Evolutionary conservation across 2,113 vertebrate genomes (phyloP).

Genomic region (Beaufortia kweichowensis): DNA sequence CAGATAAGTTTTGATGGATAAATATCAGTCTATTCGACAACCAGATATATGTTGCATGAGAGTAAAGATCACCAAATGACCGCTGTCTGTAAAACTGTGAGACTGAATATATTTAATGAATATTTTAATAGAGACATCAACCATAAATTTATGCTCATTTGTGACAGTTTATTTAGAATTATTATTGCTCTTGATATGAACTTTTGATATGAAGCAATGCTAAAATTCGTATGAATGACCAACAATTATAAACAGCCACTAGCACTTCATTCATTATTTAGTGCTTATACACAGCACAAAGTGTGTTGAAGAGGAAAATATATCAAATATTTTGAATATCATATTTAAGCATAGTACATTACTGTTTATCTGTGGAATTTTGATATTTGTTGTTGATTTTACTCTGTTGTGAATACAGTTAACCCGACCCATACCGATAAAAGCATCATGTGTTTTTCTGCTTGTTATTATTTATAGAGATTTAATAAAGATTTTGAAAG

Average conservation of each 20-base stretch:
- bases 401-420: not conserved
- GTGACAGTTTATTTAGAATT: not conserved
- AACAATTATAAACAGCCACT: not conserved
- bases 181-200: not conserved
- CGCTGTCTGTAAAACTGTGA: conserved; percentile 3
- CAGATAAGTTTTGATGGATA: conserved; percentile 41
- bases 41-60: conserved; percentile 1
- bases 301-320: not conserved
- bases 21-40: conserved; percentile 36
- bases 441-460: not conserved
- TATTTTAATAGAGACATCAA: not conserved
- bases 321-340: not conserved
- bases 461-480: conserved; percentile 6
- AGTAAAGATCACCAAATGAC: conserved; percentile 2
- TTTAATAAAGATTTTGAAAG: not conserved
- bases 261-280: not conserved
- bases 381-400: not conserved
- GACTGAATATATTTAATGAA: not conserved
- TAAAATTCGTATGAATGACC: not conserved
- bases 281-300: not conserved
- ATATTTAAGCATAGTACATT: not conserved
- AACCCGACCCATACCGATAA: not conserved
- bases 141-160: not conserved
- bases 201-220: not conserved
- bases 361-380: not conserved